Evolutionary conservation across 2,888 invertebrate species (phyloP).

Genomic region (Lissonota sp.): DNA sequence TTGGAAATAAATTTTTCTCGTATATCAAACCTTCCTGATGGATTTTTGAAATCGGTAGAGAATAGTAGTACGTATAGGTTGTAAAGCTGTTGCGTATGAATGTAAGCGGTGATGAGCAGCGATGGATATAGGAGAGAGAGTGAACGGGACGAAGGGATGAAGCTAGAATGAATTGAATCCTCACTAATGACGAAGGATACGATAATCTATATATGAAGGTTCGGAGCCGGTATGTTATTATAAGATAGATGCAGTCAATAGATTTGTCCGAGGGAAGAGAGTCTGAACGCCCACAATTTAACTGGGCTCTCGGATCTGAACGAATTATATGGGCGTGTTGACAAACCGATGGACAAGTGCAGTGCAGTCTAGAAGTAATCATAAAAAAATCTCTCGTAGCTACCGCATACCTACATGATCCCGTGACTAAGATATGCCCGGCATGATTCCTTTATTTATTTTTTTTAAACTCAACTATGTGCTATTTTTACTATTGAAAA

Average conservation of each 20-base stretch:
- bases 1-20: too few relatives aligned
- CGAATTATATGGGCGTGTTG: conserved; percentile 78
- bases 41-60: too few relatives aligned
- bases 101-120: conserved; percentile 5
- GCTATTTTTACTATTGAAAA: too few relatives aligned
- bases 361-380: not conserved
- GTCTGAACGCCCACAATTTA: conserved; percentile 22
- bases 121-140: too few relatives aligned
- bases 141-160: too few relatives aligned
- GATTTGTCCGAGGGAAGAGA: not conserved
- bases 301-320: conserved; percentile 70
- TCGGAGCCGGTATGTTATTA: conserved; percentile 16
- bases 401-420: too few relatives aligned
- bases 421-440: too few relatives aligned
- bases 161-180: conserved; percentile 9
- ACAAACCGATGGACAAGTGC: conserved; percentile 78
- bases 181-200: conserved; percentile 22
- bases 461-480: too few relatives aligned
- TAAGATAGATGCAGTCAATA: conserved; percentile 19
- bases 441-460: too few relatives aligned
- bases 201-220: conserved; percentile 3
- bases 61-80: not conserved
- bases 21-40: too few relatives aligned
- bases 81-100: conserved; percentile 2
- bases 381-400: too few relatives aligned